These are phyloP conservation scores for Macrostomum cliftonense DNA, from an alignment of 2,888 invertebrate species.

Conservation along the genomic window DNA sequence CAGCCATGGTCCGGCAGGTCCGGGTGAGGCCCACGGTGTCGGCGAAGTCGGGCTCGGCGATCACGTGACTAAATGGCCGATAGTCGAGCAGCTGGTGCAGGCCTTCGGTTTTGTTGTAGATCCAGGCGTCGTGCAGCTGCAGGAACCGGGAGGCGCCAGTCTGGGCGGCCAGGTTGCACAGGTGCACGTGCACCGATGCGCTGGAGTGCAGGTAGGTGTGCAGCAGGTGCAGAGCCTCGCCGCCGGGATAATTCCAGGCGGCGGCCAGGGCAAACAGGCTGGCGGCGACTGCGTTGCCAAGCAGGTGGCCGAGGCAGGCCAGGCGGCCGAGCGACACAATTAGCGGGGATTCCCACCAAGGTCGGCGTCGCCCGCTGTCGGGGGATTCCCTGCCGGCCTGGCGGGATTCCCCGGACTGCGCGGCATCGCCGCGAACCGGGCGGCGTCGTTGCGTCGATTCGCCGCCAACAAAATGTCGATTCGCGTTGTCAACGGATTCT, in stretches of 20 bases:
- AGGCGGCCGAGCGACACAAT: not conserved
- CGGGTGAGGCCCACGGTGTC: too few relatives aligned
- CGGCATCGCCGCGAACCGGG: too few relatives aligned
- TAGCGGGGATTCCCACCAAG: too few relatives aligned
- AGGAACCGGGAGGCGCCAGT: constrained; percentile 84
- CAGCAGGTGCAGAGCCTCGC: not conserved
- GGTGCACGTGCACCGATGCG: constrained; percentile 50
- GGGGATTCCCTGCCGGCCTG: too few relatives aligned
- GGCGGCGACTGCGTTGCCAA: not conserved
- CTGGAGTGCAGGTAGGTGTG: not conserved
- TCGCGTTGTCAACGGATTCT: too few relatives aligned
- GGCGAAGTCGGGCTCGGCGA: too few relatives aligned
- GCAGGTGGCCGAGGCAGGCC: not conserved
- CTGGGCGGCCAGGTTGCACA: constrained; percentile 75
- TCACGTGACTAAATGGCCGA: too few relatives aligned
- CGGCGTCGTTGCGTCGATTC: too few relatives aligned
- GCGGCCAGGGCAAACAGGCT: not conserved
- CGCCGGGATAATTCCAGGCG: constrained; percentile 8
- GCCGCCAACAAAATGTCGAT: too few relatives aligned
- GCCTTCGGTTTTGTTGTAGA: constrained; percentile 32
- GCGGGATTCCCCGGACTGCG: too few relatives aligned
- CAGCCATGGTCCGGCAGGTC: too few relatives aligned
- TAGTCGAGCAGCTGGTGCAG: constrained; percentile 9
- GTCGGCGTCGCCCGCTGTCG: too few relatives aligned
- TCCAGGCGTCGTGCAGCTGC: constrained; percentile 37